Percentiles rank a stretch among this genome's conserved stretches.
phyloP scores from a whole-genome alignment of 1,140 invertebrate species.

The Solenopsis fugax region DNA sequence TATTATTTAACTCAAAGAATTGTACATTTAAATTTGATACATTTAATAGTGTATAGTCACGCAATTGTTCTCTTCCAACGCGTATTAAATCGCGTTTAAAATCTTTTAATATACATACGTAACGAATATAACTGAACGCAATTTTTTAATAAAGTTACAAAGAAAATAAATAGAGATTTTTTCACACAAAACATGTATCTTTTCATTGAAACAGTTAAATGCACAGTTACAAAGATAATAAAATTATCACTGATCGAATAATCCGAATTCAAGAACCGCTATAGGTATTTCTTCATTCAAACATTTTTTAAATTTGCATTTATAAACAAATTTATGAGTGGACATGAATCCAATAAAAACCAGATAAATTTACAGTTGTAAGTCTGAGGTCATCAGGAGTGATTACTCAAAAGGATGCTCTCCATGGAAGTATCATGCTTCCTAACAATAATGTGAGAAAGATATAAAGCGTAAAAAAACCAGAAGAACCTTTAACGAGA shows the following conservation, averaged over 20 bases:
- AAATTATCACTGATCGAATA: background rate
- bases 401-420: background rate
- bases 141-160: background rate
- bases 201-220: background rate
- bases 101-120: background rate
- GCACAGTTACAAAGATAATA: background rate
- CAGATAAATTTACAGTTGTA: background rate
- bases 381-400: background rate
- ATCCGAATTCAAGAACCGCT: background rate
- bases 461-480: background rate
- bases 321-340: background rate
- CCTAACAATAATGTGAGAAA: background rate
- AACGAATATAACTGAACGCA: background rate
- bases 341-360: background rate
- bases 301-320: conserved; percentile 22
- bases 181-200: background rate
- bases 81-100: conserved; percentile 3
- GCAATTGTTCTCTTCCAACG: no score
- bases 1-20: no score
- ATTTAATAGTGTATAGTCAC: background rate
- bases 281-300: background rate
- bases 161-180: background rate
- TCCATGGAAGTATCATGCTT: background rate
- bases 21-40: no score
- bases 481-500: background rate